Evolutionary conservation across 2,113 vertebrate genomes (phyloP), one percentile per base, ranked within the genome.

Genomic region (Nothocercus nigrocapillus): DNA sequence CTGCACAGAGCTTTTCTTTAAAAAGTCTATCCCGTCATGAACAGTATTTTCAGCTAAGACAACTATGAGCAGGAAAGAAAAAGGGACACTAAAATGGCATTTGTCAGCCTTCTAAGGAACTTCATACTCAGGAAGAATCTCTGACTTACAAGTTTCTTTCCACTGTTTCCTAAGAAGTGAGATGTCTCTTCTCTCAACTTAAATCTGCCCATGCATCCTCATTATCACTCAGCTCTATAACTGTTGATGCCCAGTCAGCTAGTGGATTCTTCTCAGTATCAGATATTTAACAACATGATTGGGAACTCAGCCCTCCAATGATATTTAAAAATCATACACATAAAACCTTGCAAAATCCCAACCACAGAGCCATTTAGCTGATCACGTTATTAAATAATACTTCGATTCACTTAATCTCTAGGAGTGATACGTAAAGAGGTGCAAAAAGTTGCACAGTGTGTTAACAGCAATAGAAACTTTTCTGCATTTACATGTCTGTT

Each of bases 281-380:
- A 69, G 76, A 66, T 79, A 69, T 30, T 78, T 81, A 91, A 87
- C 51, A 72, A 77, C 19, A 2, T 61, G 73, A 92, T 77, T 82
- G 88, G 3, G 10, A 82, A 88, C 61, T 90, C 56, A 72, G 54
- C 67, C 61, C 74, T 69, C 90, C 54, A 40, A 76, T 74, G 85
- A 85, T 61, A 92, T 87, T 92, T 94, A 36, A 93, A 93, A 92
- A 88, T 80, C 78, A 82, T 1, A 87, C 75, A 64, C 19, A 82
- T 28, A 74, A 80, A 88, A 87, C 3, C 32, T 44, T 73, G 56
- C 78, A 80, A 93, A 76, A 73, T 32, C 14, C 27, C 49, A 8
- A 7, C 22, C 51, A 70, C 72, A 94, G 83, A 86, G 38, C 25
- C 20, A 53, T 49, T 12, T 30, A 51, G 44, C 36, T 82, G 49